Evolutionary conservation across 2,888 invertebrate genomes (phyloP).

Genomic region (Tinea pellionella): DNA sequence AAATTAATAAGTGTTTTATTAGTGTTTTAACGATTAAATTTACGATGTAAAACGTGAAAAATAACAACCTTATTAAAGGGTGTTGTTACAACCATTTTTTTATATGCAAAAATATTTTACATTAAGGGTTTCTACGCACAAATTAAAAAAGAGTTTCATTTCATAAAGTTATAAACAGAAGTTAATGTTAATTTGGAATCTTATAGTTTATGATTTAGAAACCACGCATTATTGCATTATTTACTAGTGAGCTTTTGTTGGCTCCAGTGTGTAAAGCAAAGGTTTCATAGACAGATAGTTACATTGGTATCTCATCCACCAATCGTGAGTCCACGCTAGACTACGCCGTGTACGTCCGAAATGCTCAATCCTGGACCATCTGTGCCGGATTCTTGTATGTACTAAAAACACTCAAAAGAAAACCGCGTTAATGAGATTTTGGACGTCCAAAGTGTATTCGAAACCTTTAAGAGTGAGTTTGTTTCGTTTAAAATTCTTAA

Average conservation of each 20-base stretch:
- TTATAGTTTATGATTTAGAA: background rate
- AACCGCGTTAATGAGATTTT: slow-evolving; percentile 10
- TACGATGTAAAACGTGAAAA: background rate
- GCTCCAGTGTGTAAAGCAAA: too few relatives aligned
- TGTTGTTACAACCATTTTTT: background rate
- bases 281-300: too few relatives aligned
- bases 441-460: slow-evolving; percentile 13
- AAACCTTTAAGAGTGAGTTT: slow-evolving; percentile 16
- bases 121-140: background rate
- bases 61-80: background rate
- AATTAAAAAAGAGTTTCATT: background rate
- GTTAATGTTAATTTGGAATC: background rate
- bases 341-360: too few relatives aligned
- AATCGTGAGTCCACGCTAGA: too few relatives aligned
- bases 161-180: background rate
- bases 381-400: too few relatives aligned
- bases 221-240: background rate
- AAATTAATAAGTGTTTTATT: background rate
- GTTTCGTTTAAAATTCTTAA: slow-evolving; percentile 29
- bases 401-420: too few relatives aligned
- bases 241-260: too few relatives aligned
- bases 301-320: too few relatives aligned
- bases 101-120: background rate
- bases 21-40: background rate
- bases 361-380: too few relatives aligned